These are phyloP conservation scores for Copidosoma floridanum DNA, from an alignment of 1,140 invertebrate genomes.

Conservation along the genomic window DNA sequence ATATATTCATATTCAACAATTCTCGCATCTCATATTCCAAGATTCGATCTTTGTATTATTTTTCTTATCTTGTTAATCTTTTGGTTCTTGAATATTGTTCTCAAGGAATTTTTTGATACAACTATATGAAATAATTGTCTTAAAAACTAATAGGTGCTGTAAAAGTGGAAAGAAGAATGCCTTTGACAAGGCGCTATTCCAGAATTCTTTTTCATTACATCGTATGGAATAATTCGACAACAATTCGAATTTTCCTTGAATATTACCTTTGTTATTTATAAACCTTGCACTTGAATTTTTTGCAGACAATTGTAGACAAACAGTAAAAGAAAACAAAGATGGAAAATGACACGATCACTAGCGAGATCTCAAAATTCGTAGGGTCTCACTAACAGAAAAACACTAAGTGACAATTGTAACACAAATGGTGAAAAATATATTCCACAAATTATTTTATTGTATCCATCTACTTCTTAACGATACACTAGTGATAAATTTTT, in stretches of 20 bases:
- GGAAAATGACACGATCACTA: too few relatives aligned
- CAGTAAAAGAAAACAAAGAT: too few relatives aligned
- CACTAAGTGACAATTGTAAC: neutral
- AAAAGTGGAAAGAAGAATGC: neutral
- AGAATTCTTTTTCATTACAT: neutral
- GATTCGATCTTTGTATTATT: constrained; percentile 2
- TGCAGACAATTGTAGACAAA: too few relatives aligned
- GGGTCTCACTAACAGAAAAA: neutral
- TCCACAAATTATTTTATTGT: constrained; percentile 21
- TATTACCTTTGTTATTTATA: too few relatives aligned
- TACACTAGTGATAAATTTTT: constrained; percentile 15
- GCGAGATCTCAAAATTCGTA: too few relatives aligned
- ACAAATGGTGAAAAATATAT: constrained; percentile 13
- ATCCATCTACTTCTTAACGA: constrained; percentile 19
- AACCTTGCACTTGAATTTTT: too few relatives aligned
- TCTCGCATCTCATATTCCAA: constrained; percentile 1
- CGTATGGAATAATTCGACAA: neutral
- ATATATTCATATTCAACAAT: constrained; percentile 4
- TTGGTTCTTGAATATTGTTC: constrained; percentile 12
- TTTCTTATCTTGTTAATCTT: neutral
- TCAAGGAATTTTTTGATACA: constrained; percentile 8
- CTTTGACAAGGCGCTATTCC: neutral
- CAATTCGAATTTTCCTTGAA: too few relatives aligned
- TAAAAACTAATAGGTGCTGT: constrained; percentile 18
- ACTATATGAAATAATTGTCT: constrained; percentile 22